These are phyloP conservation scores for Protophormia terraenovae DNA, from an alignment of 2,888 invertebrate genomes.

Conservation along the genomic window DNA sequence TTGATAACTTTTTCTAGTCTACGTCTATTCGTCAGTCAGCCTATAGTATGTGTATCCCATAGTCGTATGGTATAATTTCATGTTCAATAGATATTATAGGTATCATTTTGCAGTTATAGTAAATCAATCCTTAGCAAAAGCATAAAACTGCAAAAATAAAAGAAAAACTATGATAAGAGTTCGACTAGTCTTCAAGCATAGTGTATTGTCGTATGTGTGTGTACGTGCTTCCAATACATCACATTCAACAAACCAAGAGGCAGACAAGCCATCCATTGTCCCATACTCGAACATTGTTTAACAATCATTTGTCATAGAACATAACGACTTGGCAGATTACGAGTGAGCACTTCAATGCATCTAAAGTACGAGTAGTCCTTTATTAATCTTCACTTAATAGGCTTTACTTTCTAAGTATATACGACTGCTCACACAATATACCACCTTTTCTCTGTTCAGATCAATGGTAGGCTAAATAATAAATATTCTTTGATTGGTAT, in stretches of 20 bases:
- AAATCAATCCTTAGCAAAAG: constrained; percentile 50
- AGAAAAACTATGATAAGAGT: constrained; percentile 39
- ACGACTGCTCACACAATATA: neutral
- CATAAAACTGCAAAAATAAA: constrained; percentile 2
- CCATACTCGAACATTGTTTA: constrained; percentile 41
- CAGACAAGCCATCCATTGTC: neutral
- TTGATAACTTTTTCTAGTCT: neutral
- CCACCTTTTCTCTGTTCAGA: neutral
- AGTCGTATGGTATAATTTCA: neutral
- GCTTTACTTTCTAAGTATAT: constrained; percentile 35
- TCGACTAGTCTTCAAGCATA: neutral
- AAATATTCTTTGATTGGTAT: constrained; percentile 2
- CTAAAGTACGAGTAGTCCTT: constrained; percentile 35
- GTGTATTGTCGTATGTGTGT: neutral
- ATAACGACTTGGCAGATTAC: constrained; percentile 54
- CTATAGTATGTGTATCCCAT: neutral
- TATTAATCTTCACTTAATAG: constrained; percentile 63
- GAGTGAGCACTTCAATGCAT: constrained; percentile 32
- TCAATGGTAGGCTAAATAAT: constrained; percentile 7
- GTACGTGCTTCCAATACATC: neutral
- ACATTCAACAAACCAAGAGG: neutral
- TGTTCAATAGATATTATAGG: constrained; percentile 25
- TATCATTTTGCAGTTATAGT: constrained; percentile 64
- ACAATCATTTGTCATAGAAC: constrained; percentile 64
- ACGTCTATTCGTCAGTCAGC: neutral